A percentile compares a stretch with the other conserved stretches of the same genome.
Evolutionary conservation across 2,888 invertebrate genomes (phyloP).

Genomic region (Clusia tigrina): DNA sequence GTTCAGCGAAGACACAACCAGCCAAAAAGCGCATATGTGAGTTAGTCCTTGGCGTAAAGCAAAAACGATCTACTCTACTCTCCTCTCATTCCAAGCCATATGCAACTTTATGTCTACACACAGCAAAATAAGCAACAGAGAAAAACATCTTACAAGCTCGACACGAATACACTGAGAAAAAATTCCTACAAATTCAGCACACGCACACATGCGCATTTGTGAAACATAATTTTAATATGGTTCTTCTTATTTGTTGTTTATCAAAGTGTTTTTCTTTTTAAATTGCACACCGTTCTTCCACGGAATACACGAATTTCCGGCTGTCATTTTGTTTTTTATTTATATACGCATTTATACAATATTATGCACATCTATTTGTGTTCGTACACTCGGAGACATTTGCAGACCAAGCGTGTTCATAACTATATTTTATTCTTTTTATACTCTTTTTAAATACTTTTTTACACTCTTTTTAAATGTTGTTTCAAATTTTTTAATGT

Average conservation of each 20-base stretch:
- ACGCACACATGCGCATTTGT: no score
- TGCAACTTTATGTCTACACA: slow-evolving; percentile 20
- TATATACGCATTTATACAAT: no score
- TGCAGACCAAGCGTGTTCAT: slow-evolving; percentile 21
- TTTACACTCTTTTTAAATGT: slow-evolving; percentile 16
- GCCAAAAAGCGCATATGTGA: slow-evolving; percentile 63
- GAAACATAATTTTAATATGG: not conserved
- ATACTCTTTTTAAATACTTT: slow-evolving; percentile 27
- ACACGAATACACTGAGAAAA: slow-evolving; percentile 17
- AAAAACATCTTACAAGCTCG: slow-evolving; percentile 25
- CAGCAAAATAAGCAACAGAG: slow-evolving; percentile 21
- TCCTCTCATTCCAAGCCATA: no score
- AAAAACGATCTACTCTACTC: slow-evolving; percentile 27
- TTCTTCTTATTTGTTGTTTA: not conserved
- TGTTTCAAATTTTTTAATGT: not conserved
- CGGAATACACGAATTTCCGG: no score
- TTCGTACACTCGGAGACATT: slow-evolving; percentile 11
- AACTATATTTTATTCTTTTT: slow-evolving; percentile 34
- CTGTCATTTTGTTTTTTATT: no score
- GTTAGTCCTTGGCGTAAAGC: slow-evolving; percentile 43
- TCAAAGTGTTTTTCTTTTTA: not conserved
- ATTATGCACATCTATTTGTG: slow-evolving; percentile 8
- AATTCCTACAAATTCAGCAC: no score
- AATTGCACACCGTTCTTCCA: no score
- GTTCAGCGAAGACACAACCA: slow-evolving; percentile 55